These are phyloP conservation scores for Drosophila seguyi DNA, from an alignment of 1,140 invertebrate species.

Conservation along the genomic window DNA sequence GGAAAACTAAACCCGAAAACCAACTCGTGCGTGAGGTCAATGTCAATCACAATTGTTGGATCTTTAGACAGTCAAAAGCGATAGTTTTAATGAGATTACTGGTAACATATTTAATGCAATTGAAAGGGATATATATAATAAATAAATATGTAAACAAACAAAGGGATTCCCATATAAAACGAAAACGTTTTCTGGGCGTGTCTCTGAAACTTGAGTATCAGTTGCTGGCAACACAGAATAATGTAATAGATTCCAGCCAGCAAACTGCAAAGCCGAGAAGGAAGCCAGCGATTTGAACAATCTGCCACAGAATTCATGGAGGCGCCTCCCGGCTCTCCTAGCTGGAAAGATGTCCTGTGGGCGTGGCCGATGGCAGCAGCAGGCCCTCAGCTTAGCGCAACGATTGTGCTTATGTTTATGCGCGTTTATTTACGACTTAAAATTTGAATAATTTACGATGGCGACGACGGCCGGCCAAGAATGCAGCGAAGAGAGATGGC, in stretches of 20 bases:
- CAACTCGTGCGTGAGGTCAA: slow-evolving; percentile 5
- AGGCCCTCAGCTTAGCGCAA: slow-evolving; percentile 29
- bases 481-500: slow-evolving; percentile 30
- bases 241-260: slow-evolving; percentile 28
- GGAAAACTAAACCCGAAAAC: neutral
- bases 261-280: slow-evolving; percentile 1
- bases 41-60: slow-evolving; percentile 11
- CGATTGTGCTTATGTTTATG: slow-evolving; percentile 75
- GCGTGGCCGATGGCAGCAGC: slow-evolving; percentile 49
- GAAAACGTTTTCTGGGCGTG: neutral
- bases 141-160: neutral
- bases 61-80: neutral
- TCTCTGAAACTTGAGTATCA: slow-evolving; percentile 13
- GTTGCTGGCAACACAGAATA: slow-evolving; percentile 22
- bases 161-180: neutral
- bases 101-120: too few relatives aligned
- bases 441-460: slow-evolving; percentile 81
- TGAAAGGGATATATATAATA: neutral
- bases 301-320: slow-evolving; percentile 33
- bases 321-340: neutral
- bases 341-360: slow-evolving; percentile 37
- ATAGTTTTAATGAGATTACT: neutral
- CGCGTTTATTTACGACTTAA: slow-evolving; percentile 76
- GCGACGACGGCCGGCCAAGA: slow-evolving; percentile 32
- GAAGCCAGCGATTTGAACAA: slow-evolving; percentile 37